Evolutionary conservation across 2,888 invertebrate genomes (phyloP).

Genomic region (Cataglyphis rosenhaueri): DNA sequence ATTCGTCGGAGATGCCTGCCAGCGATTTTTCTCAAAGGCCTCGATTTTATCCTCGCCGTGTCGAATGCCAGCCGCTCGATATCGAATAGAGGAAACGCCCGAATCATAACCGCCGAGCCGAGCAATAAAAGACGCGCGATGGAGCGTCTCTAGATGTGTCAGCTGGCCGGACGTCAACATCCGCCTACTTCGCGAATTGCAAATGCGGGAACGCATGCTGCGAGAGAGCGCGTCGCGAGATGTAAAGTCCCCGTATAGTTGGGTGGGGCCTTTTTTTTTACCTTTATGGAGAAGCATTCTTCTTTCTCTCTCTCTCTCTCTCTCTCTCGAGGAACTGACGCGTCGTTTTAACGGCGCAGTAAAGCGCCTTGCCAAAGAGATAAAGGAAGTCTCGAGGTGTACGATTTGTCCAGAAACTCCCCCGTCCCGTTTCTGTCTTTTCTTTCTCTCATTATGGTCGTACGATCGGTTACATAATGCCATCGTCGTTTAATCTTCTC

Average conservation of each 20-base stretch:
- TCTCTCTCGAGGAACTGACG: constrained; percentile 50
- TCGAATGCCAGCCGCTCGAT: constrained; percentile 58
- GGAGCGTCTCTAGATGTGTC: constrained; percentile 40
- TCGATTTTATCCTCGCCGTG: constrained; percentile 70
- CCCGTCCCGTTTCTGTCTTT: constrained; percentile 1
- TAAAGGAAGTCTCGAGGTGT: constrained; percentile 55
- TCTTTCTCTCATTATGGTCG: neutral
- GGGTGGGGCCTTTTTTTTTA: constrained; percentile 68
- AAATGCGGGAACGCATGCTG: constrained; percentile 21
- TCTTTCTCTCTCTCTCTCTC: constrained; percentile 59
- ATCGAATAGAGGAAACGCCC: constrained; percentile 63
- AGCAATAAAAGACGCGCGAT: constrained; percentile 52
- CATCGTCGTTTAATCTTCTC: neutral
- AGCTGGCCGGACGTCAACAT: constrained; percentile 9
- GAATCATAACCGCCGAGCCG: constrained; percentile 62
- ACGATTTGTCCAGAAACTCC: constrained; percentile 43
- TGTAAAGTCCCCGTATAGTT: constrained; percentile 33
- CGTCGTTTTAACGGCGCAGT: constrained; percentile 68
- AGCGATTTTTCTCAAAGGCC: constrained; percentile 69
- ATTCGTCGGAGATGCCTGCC: constrained; percentile 59
- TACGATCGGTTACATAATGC: neutral
- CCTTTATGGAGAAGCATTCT: constrained; percentile 64
- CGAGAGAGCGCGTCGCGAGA: constrained; percentile 3
- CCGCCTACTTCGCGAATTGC: constrained; percentile 7
- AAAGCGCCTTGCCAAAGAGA: constrained; percentile 70